Conservation (phyloP, 2,888 invertebrate species). For the Galerucella nymphaeae region DNA sequence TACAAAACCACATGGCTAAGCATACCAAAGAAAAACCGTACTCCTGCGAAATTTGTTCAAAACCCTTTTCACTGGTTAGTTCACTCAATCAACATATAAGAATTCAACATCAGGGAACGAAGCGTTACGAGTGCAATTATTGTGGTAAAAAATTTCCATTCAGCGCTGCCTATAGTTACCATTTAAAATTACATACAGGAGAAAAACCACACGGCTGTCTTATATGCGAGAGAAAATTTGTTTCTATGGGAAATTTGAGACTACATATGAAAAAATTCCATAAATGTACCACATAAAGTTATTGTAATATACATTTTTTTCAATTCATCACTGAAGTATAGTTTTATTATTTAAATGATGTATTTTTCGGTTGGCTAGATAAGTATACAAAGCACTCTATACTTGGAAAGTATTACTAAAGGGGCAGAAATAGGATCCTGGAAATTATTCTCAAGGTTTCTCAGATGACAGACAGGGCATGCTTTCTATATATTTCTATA, state of each 20-base stretch:
- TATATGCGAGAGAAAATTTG: conserved; percentile 46
- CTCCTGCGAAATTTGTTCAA: conserved; percentile 43
- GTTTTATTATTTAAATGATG: too few relatives aligned
- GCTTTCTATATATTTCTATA: too few relatives aligned
- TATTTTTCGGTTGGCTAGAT: too few relatives aligned
- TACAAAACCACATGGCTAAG: conserved; percentile 45
- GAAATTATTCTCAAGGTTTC: too few relatives aligned
- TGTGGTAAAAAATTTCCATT: conserved; percentile 61
- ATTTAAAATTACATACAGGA: conserved; percentile 65
- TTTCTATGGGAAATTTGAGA: conserved; percentile 58
- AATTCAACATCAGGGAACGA: conserved; percentile 56
- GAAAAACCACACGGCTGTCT: conserved; percentile 33
- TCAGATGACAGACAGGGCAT: too few relatives aligned
- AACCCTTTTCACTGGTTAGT: conserved; percentile 41
- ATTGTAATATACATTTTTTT: too few relatives aligned
- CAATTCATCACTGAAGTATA: too few relatives aligned
- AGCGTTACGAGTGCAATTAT: conserved; percentile 56
- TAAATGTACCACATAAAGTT: neutral
- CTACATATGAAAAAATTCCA: conserved; percentile 24
- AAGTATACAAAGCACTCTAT: too few relatives aligned
- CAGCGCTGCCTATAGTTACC: conserved; percentile 60
- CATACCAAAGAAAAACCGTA: conserved; percentile 49
- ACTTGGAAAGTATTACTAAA: too few relatives aligned
- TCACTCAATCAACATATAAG: conserved; percentile 50
- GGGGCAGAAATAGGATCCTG: too few relatives aligned